Evolutionary conservation across 2,888 invertebrate species (phyloP).

Genomic region (Scaptodrosophila latifasciaeformis): DNA sequence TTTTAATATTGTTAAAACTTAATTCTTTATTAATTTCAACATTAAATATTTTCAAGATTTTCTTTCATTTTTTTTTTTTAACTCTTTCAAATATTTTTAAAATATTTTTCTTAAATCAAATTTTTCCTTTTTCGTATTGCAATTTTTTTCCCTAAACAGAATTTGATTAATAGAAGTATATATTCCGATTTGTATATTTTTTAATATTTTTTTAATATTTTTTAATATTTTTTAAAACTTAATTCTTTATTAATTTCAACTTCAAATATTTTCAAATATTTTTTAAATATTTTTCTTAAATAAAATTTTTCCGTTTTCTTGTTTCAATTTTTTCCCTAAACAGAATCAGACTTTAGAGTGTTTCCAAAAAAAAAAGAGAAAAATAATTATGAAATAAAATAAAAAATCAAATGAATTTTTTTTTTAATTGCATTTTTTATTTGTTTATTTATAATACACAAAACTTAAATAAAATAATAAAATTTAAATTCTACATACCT

Average conservation of each 20-base stretch:
- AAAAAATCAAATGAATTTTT: conserved; percentile 30
- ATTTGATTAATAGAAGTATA: conserved; percentile 14
- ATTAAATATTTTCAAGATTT: too few relatives aligned
- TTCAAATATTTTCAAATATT: neutral
- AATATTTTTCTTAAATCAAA: neutral
- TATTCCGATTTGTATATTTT: neutral
- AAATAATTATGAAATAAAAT: conserved; percentile 19
- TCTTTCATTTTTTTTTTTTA: too few relatives aligned
- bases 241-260: neutral
- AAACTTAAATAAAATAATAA: conserved; percentile 70
- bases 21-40: too few relatives aligned
- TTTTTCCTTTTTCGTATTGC: neutral
- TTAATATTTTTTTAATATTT: conserved; percentile 1
- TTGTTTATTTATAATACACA: conserved; percentile 72
- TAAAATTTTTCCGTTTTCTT: neutral
- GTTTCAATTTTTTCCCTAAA: conserved; percentile 46
- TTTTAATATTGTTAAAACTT: too few relatives aligned
- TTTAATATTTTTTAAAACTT: neutral
- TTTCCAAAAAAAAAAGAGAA: conserved; percentile 5
- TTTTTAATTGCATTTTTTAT: conserved; percentile 62
- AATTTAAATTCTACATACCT: conserved; percentile 73
- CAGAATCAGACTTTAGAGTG: conserved; percentile 53
- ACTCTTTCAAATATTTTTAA: conserved; percentile 12
- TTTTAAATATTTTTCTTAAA: neutral
- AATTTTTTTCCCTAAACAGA: conserved; percentile 21